phyloP scores from a whole-genome alignment of 2,113 vertebrate genomes.

The Motacilla alba region DNA sequence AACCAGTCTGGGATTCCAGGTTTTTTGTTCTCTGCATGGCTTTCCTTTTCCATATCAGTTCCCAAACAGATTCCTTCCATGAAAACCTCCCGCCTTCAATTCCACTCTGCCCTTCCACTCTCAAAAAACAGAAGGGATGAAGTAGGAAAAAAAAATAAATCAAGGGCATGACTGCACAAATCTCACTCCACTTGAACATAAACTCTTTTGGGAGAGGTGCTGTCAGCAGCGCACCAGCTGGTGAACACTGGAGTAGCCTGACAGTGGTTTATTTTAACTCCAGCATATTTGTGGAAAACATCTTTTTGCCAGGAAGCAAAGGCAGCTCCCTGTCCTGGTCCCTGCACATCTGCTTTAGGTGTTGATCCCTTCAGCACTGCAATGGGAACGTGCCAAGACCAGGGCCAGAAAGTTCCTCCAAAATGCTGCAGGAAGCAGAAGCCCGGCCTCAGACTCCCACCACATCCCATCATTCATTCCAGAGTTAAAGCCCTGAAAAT shows the following conservation, averaged over 20 bases:
- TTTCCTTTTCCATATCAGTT: neutral
- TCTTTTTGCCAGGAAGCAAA: neutral
- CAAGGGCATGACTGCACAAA: neutral
- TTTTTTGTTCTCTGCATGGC: accelerated
- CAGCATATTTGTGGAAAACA: neutral
- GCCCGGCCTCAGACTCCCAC: neutral
- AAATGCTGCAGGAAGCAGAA: neutral
- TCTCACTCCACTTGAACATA: neutral
- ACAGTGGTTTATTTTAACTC: neutral
- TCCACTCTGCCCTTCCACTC: neutral
- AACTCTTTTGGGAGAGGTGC: neutral
- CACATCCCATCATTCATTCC: accelerated
- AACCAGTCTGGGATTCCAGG: neutral
- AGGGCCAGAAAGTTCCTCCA: neutral
- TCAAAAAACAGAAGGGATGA: neutral
- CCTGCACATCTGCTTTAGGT: neutral
- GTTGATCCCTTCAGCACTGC: neutral
- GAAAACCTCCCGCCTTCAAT: neutral
- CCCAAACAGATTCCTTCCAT: neutral
- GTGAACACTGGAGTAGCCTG: neutral
- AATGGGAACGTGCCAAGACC: accelerated
- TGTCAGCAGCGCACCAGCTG: neutral
- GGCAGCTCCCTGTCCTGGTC: neutral
- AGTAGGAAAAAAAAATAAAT: neutral
- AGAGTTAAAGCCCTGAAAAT: neutral